Base-by-base conservation (phyloP, 2,113 vertebrate species). In the Podiceps cristatus region DNA sequence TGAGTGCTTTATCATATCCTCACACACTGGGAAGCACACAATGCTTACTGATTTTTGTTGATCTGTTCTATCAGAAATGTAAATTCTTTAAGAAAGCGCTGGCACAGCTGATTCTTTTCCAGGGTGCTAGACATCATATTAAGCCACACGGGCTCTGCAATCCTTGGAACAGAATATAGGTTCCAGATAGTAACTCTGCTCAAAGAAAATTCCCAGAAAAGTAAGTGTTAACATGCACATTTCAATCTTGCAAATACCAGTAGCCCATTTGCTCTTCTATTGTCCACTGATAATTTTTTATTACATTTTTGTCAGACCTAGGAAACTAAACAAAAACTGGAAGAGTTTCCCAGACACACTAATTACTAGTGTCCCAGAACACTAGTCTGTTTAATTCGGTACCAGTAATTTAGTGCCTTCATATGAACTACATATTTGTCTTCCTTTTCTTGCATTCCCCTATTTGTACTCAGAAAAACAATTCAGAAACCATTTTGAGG, bases 131-230 rank as follows among this genome's bases (percentile, higher is more conserved):
- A 99, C 98, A 98, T 99, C 99, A 99, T 99, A 91, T 98, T 98
- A 53, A 99, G 98, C 99, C 99, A 99, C 18, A 99, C 98, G 7
- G 99, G 99, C 86, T 99, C 99, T 11, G 98, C 96, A 88, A 99
- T 98, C 88, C 99, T 98, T 45, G 99, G 99, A 84, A 99, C 98
- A 81, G 98, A 99, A 97, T 99, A 99, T 6, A 99, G 96, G 87
- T 99, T 99, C 98, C 98, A 98, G 90, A 99, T 98, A 25, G 99
- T 98, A 78, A 98, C 97, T 94, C 99, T 99, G 93, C 40, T 64
- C 87, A 96, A 72, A 95, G 35, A 88, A 91, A 95, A 88, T 71
- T 49, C 11, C 81, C n/a, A 17, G 78, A 56, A 56, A 88, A 93
- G 8, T 52, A 64, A 45, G n/a, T 4, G 47, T 96, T 86, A 95